phyloP scores from a whole-genome alignment of 2,797 vertebrate genomes.

The Hydrocynus forskahlii region DNA sequence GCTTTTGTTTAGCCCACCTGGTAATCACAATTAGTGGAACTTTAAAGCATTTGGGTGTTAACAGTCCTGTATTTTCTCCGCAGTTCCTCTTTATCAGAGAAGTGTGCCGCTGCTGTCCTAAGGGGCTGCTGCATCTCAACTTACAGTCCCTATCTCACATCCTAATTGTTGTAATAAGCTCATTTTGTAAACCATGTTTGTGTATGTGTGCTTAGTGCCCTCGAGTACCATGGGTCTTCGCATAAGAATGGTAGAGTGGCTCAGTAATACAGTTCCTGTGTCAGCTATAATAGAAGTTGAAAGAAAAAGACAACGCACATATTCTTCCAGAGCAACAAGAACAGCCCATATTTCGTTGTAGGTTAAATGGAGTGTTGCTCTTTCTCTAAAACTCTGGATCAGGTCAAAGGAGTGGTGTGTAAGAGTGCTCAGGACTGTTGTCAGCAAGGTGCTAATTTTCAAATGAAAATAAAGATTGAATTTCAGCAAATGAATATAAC shows the following conservation, averaged over 20 bases:
- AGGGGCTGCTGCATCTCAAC: slow-evolving; percentile 25
- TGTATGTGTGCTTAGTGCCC: slow-evolving; percentile 52
- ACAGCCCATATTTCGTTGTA: slow-evolving; percentile 47
- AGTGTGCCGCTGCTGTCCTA: slow-evolving; percentile 26
- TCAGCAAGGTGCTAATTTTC: slow-evolving; percentile 17
- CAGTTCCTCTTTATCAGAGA: neutral
- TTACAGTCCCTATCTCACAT: slow-evolving; percentile 53
- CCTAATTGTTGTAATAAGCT: slow-evolving; percentile 53
- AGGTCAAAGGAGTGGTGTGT: slow-evolving; percentile 9
- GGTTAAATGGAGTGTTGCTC: slow-evolving; percentile 49
- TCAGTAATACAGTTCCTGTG: slow-evolving; percentile 14
- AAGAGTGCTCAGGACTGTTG: slow-evolving; percentile 5
- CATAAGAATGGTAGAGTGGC: slow-evolving; percentile 30
- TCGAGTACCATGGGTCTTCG: slow-evolving; percentile 17
- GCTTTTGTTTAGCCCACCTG: slow-evolving; percentile 39
- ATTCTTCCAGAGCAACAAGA: slow-evolving; percentile 38
- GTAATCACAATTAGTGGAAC: slow-evolving; percentile 63
- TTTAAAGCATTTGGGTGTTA: slow-evolving; percentile 58
- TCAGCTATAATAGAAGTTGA: slow-evolving; percentile 26
- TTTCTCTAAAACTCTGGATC: slow-evolving; percentile 12
- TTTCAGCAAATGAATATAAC: neutral
- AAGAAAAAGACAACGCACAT: slow-evolving; percentile 38
- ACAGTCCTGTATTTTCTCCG: slow-evolving; percentile 51
- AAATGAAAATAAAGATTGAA: neutral
- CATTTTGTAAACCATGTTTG: slow-evolving; percentile 45